Evolutionary conservation across 1,140 invertebrate genomes (phyloP).

Genomic region (Brachionus angularis): DNA sequence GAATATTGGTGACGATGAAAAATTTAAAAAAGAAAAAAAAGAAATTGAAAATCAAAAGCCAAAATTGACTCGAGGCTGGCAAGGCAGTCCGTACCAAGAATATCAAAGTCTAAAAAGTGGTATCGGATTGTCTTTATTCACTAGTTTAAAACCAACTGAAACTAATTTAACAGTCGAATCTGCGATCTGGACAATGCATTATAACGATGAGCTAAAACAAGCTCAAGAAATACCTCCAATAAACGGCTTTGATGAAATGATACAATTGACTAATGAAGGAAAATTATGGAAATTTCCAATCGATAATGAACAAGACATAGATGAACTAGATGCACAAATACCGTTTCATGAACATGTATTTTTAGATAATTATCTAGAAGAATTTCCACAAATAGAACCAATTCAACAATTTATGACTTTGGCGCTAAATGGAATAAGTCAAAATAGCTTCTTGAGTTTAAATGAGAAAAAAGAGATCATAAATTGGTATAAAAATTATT

Average conservation of each 20-base stretch:
- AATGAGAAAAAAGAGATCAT: conserved; percentile 24
- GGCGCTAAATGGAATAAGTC: conserved; percentile 3
- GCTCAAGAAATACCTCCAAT: conserved; percentile 59
- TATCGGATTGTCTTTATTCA: conserved; percentile 1
- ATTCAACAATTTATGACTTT: conserved; percentile 37
- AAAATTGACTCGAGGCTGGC: not conserved
- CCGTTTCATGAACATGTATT: conserved; percentile 42
- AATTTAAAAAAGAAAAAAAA: not conserved
- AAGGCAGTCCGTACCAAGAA: conserved; percentile 12
- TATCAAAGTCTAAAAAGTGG: conserved; percentile 12
- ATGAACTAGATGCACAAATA: not conserved
- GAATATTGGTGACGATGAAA: not conserved
- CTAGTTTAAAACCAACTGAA: not conserved
- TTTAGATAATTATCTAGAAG: conserved; percentile 31
- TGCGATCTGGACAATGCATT: conserved; percentile 17
- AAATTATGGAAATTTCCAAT: conserved; percentile 96
- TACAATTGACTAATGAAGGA: conserved; percentile 84
- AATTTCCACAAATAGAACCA: conserved; percentile 21
- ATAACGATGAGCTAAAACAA: not conserved
- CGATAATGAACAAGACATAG: conserved; percentile 77
- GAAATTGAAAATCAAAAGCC: not conserved
- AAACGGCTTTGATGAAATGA: conserved; percentile 87
- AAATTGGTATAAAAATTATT: conserved; percentile 27
- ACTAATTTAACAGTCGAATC: not conserved
- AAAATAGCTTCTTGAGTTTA: conserved; percentile 16